Conservation (phyloP, 2,113 vertebrate genomes). For the Pteronura brasiliensis region DNA sequence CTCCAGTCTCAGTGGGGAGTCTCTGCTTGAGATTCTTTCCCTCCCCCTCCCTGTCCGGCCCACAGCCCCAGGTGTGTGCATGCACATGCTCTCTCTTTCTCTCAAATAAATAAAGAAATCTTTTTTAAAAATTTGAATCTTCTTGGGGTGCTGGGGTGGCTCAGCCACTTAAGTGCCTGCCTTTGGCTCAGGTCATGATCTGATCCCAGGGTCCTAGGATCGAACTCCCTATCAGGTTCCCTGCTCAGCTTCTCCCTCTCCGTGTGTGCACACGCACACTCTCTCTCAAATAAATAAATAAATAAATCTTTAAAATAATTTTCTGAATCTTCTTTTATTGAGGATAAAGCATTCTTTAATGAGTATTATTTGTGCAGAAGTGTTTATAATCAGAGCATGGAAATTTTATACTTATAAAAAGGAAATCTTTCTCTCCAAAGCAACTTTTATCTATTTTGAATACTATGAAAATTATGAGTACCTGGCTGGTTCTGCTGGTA, state of each 20-base stretch:
- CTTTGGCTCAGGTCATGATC: neutral
- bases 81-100: neutral
- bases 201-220: neutral
- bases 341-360: neutral
- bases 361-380: neutral
- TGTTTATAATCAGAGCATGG: neutral
- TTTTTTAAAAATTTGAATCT: neutral
- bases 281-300: neutral
- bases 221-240: fast-evolving
- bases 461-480: neutral
- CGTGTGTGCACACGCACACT: no score
- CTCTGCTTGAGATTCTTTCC: neutral
- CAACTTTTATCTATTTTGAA: neutral
- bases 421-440: neutral
- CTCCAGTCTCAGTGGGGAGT: neutral
- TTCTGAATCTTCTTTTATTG: neutral
- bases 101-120: neutral
- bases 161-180: neutral
- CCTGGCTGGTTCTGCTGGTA: neutral
- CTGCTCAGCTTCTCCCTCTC: neutral
- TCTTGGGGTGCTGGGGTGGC: neutral
- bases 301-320: neutral
- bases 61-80: neutral
- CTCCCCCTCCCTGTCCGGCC: neutral
- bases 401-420: neutral